Conservation (phyloP, 2,113 vertebrate genomes). For the Prionailurus viverrinus region DNA sequence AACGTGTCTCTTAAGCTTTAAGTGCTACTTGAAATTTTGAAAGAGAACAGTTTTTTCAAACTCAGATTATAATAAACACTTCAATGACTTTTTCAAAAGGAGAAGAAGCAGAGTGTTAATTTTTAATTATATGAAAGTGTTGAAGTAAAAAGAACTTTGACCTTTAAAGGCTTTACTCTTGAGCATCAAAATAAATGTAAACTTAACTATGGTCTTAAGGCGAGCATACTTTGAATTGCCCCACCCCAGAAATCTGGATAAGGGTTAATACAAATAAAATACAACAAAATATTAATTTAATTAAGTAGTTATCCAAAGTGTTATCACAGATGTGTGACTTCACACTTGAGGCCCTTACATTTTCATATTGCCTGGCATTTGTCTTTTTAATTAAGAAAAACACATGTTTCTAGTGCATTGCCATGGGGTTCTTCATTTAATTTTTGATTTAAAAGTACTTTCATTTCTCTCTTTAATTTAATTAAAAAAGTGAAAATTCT, state of each 20-base stretch:
- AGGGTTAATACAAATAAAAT: constrained; percentile 27
- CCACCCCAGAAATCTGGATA: not conserved
- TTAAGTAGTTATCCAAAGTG: constrained; percentile 45
- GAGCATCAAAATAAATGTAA: constrained; percentile 51
- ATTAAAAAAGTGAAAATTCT: constrained; percentile 75
- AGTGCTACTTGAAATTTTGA: constrained; percentile 62
- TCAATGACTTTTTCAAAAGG: constrained; percentile 53
- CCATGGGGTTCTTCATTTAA: constrained; percentile 73
- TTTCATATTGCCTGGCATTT: constrained; percentile 66
- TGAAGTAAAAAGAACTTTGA: constrained; percentile 23
- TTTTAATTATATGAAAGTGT: constrained; percentile 59
- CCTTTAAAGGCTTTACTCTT: constrained; percentile 37
- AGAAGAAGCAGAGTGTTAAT: constrained; percentile 14
- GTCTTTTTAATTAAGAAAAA: constrained; percentile 74
- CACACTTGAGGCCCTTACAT: constrained; percentile 53
- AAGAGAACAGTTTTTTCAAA: constrained; percentile 34
- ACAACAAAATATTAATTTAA: constrained; percentile 60
- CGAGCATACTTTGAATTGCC: not conserved
- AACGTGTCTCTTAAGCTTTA: constrained; percentile 21
- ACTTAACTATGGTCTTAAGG: not conserved
- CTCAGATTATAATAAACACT: constrained; percentile 51
- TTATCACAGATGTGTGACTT: constrained; percentile 43
- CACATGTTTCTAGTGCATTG: constrained; percentile 52
- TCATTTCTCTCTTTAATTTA: constrained; percentile 75
- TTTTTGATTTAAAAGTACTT: constrained; percentile 76